phyloP scores from a whole-genome alignment of 2,113 vertebrate species.

The Semicossyphus pulcher region DNA sequence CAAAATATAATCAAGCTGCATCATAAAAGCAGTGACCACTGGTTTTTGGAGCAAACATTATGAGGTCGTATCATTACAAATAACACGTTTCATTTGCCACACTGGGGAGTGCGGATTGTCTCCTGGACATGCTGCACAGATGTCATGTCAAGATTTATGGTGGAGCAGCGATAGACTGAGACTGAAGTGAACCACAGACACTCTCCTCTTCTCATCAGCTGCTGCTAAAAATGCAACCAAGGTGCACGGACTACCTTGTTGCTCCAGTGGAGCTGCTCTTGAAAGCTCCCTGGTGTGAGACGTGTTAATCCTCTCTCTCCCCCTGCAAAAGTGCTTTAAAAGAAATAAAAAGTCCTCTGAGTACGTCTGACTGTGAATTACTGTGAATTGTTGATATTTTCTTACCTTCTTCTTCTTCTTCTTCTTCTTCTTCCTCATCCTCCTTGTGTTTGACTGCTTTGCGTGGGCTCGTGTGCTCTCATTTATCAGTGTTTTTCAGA shows the following conservation, averaged over 20 bases:
- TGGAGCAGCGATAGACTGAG: background rate
- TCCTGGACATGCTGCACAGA: background rate
- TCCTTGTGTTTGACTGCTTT: background rate
- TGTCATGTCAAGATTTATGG: background rate
- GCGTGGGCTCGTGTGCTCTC: background rate
- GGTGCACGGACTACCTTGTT: background rate
- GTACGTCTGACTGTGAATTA: background rate
- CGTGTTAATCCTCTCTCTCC: slow-evolving; percentile 1
- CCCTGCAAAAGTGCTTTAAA: background rate
- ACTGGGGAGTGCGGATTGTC: background rate
- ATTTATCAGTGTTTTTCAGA: slow-evolving; percentile 24
- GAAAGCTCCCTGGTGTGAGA: background rate
- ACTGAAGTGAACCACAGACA: background rate
- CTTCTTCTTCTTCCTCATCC: background rate
- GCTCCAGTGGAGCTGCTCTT: slow-evolving; percentile 17
- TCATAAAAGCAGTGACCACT: no score
- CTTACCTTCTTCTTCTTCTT: no score
- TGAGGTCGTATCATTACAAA: background rate
- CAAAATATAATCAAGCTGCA: no score
- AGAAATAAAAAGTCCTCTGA: background rate
- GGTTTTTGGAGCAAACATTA: no score
- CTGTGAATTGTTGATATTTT: background rate
- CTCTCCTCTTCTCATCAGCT: background rate
- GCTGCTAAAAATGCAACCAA: background rate
- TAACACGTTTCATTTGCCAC: background rate